phyloP scores from a whole-genome alignment of 2,797 vertebrate species.

The Mormyrops attenuatus region DNA sequence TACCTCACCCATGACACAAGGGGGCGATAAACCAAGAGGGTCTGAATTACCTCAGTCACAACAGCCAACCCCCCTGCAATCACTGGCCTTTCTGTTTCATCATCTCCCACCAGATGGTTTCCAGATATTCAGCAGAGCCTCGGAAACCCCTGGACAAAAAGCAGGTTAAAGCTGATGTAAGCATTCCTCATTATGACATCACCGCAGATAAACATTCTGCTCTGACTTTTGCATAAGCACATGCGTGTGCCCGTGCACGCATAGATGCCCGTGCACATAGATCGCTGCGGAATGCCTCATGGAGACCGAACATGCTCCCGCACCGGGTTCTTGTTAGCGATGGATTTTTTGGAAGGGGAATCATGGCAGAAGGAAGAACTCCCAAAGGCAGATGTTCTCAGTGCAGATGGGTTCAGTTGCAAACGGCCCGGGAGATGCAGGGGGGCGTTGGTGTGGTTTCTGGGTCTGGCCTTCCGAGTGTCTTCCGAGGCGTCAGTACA shows the following conservation, averaged over 20 bases:
- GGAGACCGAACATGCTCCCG: not conserved
- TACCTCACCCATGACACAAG: not conserved
- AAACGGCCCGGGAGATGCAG: not conserved
- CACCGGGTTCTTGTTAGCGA: conserved; percentile 10
- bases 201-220: not conserved
- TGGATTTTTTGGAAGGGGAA: conserved; percentile 6
- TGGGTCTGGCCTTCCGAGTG: not conserved
- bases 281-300: not conserved
- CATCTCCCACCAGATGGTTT: not conserved
- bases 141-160: not conserved
- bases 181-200: not conserved
- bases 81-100: not conserved
- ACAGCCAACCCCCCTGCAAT: not conserved
- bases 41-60: not conserved
- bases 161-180: not conserved
- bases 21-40: not conserved
- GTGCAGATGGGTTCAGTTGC: not conserved
- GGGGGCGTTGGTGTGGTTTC: not conserved
- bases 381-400: conserved; percentile 14
- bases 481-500: not conserved
- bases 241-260: not conserved
- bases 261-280: not conserved
- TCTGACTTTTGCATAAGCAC: not conserved
- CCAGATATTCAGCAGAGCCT: not conserved
- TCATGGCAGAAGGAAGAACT: not conserved